Percentiles rank a stretch among this genome's conserved stretches.
Conservation (phyloP, 2,113 vertebrate genomes). For the Indicator maculatus region DNA sequence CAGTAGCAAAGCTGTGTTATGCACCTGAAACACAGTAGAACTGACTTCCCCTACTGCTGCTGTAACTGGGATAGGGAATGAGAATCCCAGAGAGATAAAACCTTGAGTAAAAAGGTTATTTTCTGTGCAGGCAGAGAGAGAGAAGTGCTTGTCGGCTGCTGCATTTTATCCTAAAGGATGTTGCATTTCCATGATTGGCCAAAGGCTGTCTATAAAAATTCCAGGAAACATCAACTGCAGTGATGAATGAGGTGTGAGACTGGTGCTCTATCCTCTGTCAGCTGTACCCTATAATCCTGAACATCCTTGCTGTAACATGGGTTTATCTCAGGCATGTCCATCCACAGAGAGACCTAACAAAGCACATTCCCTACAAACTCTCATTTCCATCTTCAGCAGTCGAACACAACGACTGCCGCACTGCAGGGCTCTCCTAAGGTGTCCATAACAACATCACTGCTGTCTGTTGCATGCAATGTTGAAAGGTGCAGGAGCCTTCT, state of each 20-base stretch:
- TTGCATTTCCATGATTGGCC: not conserved
- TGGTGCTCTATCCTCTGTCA: not conserved
- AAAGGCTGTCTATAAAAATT: not conserved
- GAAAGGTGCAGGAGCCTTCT: not conserved
- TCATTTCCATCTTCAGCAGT: not conserved
- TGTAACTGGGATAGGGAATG: not conserved
- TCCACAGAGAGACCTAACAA: not conserved
- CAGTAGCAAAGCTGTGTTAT: constrained; percentile 7
- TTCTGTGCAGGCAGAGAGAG: not conserved
- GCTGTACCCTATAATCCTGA: not conserved
- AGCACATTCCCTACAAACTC: not conserved
- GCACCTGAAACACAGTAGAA: not conserved
- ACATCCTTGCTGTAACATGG: not conserved
- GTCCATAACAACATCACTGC: not conserved
- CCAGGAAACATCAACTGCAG: not conserved
- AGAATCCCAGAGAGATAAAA: not conserved
- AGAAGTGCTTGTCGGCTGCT: not conserved
- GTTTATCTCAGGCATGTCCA: not conserved
- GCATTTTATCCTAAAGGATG: not conserved
- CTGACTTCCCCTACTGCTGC: not conserved
- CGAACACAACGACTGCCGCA: not conserved
- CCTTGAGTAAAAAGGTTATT: not conserved
- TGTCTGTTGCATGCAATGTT: accelerated
- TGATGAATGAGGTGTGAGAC: not conserved
- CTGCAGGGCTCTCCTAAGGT: not conserved